Evolutionary conservation across 2,888 invertebrate species (phyloP), one percentile per base, ranked within the genome.

Genomic region (Ferrisia virgata): DNA sequence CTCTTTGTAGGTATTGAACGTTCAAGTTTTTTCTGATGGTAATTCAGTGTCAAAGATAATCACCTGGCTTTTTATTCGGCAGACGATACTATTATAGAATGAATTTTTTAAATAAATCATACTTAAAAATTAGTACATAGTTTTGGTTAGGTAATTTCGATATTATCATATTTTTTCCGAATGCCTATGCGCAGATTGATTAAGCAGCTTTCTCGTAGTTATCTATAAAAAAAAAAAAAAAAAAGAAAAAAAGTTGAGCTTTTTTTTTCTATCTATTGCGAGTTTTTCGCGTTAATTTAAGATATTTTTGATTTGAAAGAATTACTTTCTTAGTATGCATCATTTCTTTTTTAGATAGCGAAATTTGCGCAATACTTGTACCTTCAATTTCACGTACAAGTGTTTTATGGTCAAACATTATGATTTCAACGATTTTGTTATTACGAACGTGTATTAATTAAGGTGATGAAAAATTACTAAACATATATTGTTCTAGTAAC

Each of bases 71-170:
- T 31, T 64, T 64, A 64, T 28, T 28, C 15, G 28, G 9, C 11
- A 11, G 36, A 33, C 72, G 18, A 36, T 9, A 22, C 22, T 53
- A 22, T 22, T 53, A 22, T 22, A 36, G 5, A 76, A 36, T 36
- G 36, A 36, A 76, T 76, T 76, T 76, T 36, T 36, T 9, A 76
- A 76, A 76, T 76, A 76, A 76, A 76, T 76, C 72, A 36, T 36
- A 18, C 28, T 31, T 33, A 69, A 9, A 8, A 76, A 9, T n/a
- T n/a, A n/a, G n/a, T n/a, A n/a, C n/a, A n/a, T 22, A 18, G 33
- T 33, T 36, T 33, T 18, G 18, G 36, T 76, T 76, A 36, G 72
- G 36, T 76, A 76, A 76, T 36, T 76, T 69, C 11, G 72, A 76
- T 76, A 28, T 76, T 76, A 76, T 76, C 72, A 9, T n/a, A n/a